These are phyloP conservation scores for Sphinx pinastri DNA, from an alignment of 2,888 invertebrate genomes.

Conservation along the genomic window DNA sequence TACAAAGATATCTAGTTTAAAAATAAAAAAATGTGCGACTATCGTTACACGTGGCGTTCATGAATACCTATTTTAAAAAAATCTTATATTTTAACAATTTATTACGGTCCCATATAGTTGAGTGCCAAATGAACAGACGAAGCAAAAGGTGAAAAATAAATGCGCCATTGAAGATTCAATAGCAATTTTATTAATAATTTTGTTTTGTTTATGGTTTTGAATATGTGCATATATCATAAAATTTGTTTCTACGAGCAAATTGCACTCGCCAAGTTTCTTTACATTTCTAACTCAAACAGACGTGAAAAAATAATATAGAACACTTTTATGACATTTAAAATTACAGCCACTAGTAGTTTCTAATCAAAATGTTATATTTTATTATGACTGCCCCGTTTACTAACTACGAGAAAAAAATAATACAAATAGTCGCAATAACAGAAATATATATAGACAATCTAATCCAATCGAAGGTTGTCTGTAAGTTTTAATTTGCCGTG, in stretches of 20 bases:
- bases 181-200: neutral
- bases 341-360: neutral
- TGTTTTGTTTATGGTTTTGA: neutral
- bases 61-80: neutral
- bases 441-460: too few relatives aligned
- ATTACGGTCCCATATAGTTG: neutral
- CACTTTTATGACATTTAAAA: too few relatives aligned
- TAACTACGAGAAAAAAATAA: too few relatives aligned
- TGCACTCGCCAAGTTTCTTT: neutral
- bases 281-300: neutral
- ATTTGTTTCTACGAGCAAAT: slow-evolving; percentile 8
- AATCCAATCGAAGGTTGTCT: too few relatives aligned
- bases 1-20: too few relatives aligned
- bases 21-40: neutral
- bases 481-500: too few relatives aligned
- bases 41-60: slow-evolving; percentile 6
- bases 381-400: too few relatives aligned
- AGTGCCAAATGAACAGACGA: neutral
- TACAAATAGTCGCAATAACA: too few relatives aligned
- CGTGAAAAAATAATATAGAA: neutral
- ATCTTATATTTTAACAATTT: neutral
- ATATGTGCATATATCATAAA: neutral
- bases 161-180: neutral
- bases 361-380: too few relatives aligned
- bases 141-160: neutral